A percentile compares a stretch with the other conserved stretches of the same genome.
These are phyloP conservation scores for Drosophila sp. DNA, from an alignment of 1,140 invertebrate species.

Conservation along the genomic window DNA sequence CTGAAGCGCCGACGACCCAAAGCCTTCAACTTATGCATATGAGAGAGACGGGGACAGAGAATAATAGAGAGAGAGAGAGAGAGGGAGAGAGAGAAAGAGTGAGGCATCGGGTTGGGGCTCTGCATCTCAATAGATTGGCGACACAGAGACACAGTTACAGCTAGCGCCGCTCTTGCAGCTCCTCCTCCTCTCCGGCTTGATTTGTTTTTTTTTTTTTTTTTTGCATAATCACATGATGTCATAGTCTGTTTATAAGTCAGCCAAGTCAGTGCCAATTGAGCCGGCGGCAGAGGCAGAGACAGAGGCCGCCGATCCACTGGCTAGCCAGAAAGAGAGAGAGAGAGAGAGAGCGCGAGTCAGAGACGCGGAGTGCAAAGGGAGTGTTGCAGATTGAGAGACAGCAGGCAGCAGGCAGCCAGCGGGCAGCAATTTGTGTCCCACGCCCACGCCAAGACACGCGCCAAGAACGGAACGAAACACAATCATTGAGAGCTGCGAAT, in stretches of 20 bases:
- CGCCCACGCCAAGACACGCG: constrained; percentile 74
- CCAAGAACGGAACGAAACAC: constrained; percentile 50
- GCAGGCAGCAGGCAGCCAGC: background rate
- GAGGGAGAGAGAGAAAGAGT: background rate
- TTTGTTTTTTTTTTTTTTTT: background rate
- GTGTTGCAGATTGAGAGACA: background rate
- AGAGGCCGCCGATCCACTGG: constrained; percentile 24
- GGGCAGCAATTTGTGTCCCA: constrained; percentile 48
- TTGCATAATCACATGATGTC: constrained; percentile 72
- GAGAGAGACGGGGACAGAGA: constrained; percentile 12
- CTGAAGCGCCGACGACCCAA: constrained; percentile 49
- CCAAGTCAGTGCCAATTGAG: constrained; percentile 55
- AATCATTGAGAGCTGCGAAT: constrained; percentile 5
- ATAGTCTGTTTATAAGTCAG: constrained; percentile 66
- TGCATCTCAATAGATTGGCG: constrained; percentile 17
- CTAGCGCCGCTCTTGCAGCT: background rate
- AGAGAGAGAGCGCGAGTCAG: background rate
- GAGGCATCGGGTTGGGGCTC: background rate
- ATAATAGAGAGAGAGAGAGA: constrained; percentile 1
- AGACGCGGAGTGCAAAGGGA: background rate
- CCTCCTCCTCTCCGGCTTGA: background rate
- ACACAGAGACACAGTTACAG: constrained; percentile 19
- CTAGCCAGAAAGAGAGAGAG: constrained; percentile 20
- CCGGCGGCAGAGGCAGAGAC: constrained; percentile 16
- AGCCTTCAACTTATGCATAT: constrained; percentile 71